Conservation (phyloP, 2,797 vertebrate genomes). For the Siniperca obscura region DNA sequence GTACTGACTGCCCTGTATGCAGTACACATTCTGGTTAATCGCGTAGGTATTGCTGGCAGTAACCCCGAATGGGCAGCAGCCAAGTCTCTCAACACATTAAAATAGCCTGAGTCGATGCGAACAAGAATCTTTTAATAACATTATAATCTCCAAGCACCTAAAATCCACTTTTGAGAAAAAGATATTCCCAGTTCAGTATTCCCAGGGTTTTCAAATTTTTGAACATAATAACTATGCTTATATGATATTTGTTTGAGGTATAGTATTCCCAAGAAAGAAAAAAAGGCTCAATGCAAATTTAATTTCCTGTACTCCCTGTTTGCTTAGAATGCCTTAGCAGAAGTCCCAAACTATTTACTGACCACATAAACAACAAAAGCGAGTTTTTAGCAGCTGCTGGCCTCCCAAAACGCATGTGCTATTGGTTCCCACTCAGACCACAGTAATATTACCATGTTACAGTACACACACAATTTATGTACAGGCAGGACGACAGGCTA, state of each 20-base stretch:
- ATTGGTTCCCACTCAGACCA: constrained; percentile 45
- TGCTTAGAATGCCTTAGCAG: neutral
- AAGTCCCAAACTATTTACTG: constrained; percentile 41
- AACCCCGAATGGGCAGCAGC: neutral
- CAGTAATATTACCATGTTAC: constrained; percentile 32
- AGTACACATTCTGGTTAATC: neutral
- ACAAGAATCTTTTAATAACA: constrained; percentile 12
- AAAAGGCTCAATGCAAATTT: neutral
- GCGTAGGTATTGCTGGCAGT: neutral
- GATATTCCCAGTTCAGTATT: neutral
- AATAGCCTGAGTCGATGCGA: neutral
- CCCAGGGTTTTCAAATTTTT: constrained; percentile 10
- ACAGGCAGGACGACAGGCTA: constrained; percentile 24
- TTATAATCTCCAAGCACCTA: neutral
- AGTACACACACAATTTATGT: constrained; percentile 31
- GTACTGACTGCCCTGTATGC: neutral
- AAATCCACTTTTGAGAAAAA: constrained; percentile 12
- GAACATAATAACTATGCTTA: neutral
- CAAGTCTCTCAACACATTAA: neutral
- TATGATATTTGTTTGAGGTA: constrained; percentile 15
- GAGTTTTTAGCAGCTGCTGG: constrained; percentile 39
- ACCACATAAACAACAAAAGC: constrained; percentile 40
- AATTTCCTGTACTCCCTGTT: constrained; percentile 20
- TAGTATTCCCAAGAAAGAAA: constrained; percentile 11
- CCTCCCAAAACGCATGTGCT: constrained; percentile 33